Evolutionary conservation across 2,797 vertebrate species (phyloP).

Genomic region (Sebastes kiyomatsui): DNA sequence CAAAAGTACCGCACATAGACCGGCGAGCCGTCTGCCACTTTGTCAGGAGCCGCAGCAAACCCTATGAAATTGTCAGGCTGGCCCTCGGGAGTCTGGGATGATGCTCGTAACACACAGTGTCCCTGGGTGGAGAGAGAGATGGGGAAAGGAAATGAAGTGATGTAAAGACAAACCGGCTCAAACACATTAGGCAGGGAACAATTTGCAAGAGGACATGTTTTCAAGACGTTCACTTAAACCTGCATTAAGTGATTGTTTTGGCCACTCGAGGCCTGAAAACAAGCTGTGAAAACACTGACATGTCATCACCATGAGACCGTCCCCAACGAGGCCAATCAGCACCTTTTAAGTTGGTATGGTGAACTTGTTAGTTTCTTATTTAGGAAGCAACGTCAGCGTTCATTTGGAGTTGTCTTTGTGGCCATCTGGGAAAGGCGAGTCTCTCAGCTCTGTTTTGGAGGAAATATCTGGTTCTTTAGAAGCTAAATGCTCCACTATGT

Average conservation of each 20-base stretch:
- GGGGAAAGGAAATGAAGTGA: conserved; percentile 13
- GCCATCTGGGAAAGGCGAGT: not conserved
- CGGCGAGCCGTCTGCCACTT: conserved; percentile 80
- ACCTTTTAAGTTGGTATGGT: not conserved
- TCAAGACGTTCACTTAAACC: not conserved
- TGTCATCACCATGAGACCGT: not conserved
- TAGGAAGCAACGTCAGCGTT: not conserved
- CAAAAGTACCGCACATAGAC: conserved; percentile 87
- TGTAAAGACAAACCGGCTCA: not conserved
- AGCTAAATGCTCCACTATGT: not conserved
- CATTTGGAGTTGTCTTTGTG: no score
- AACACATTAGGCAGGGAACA: not conserved
- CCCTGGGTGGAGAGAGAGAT: conserved; percentile 70
- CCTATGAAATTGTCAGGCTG: conserved; percentile 81
- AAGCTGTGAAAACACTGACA: not conserved
- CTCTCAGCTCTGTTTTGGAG: not conserved
- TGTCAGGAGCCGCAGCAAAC: conserved; percentile 84
- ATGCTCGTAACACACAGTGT: conserved; percentile 67
- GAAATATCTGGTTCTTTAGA: not conserved
- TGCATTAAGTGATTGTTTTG: not conserved
- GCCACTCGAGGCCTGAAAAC: not conserved
- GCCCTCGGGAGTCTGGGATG: conserved; percentile 32
- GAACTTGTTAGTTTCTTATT: not conserved
- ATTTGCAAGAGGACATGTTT: not conserved
- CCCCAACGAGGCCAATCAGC: not conserved